Evolutionary conservation across 2,888 invertebrate genomes (phyloP).

Genomic region (Eudemis profundana): DNA sequence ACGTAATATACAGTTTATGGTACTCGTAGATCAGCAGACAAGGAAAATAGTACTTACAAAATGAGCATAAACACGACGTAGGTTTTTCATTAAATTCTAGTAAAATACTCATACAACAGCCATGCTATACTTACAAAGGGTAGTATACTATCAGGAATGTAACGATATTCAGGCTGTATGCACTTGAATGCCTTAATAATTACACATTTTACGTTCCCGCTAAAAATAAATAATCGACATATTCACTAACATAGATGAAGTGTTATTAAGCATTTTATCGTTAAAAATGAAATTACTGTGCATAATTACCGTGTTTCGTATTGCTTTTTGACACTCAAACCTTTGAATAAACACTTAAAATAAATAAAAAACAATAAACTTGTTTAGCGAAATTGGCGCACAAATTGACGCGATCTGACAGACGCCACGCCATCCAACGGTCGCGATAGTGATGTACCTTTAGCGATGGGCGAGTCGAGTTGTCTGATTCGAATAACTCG

Average conservation of each 20-base stretch:
- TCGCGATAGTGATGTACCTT: conserved; percentile 33
- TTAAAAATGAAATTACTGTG: background rate
- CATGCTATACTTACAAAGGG: background rate
- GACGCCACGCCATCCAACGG: conserved; percentile 41
- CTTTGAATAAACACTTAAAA: conserved; percentile 30
- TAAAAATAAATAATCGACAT: conserved; percentile 32
- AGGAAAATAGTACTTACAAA: background rate
- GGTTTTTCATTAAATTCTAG: background rate
- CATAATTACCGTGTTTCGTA: conserved; percentile 33
- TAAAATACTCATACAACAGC: background rate
- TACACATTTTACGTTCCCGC: conserved; percentile 34
- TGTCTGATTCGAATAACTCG: no score
- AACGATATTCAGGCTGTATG: background rate
- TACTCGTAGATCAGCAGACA: background rate
- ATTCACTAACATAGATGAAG: background rate
- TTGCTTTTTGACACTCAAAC: conserved; percentile 16
- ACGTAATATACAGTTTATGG: background rate
- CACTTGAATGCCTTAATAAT: background rate
- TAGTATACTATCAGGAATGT: background rate
- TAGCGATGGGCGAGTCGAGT: no score
- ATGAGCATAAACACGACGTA: background rate
- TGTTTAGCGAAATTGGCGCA: conserved; percentile 66
- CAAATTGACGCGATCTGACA: conserved; percentile 61
- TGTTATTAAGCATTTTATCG: background rate
- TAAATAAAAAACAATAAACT: conserved; percentile 50